A percentile compares a stretch with the other conserved stretches of the same genome.
Evolutionary conservation across 92 coral and sea anemone species (phyloP).

Genomic region (Heliopora coerulea): DNA sequence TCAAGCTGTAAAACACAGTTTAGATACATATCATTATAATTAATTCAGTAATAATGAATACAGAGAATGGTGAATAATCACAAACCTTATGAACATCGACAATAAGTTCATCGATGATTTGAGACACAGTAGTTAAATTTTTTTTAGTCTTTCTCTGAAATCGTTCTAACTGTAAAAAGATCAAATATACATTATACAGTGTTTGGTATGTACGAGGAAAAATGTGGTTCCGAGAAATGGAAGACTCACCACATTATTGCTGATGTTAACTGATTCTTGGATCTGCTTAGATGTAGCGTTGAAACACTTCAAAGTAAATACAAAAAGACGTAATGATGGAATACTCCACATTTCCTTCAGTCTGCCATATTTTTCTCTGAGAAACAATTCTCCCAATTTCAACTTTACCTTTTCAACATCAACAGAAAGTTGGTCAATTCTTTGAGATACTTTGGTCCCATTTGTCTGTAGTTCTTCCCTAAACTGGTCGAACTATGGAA

Average conservation of each 20-base stretch:
- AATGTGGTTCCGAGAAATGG: no score
- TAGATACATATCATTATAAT: background rate
- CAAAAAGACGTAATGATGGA: no score
- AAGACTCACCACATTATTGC: background rate
- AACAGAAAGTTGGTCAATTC: background rate
- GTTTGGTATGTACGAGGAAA: no score
- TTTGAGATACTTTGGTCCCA: background rate
- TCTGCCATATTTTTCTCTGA: no score
- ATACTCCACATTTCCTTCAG: no score
- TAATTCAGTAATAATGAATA: no score
- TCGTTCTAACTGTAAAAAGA: background rate
- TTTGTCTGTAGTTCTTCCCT: background rate
- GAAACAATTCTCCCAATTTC: no score
- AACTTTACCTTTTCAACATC: background rate
- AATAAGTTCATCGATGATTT: background rate
- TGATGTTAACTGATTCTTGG: background rate
- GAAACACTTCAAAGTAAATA: background rate
- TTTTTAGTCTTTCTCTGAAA: background rate
- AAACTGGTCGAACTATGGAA: background rate
- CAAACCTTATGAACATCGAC: background rate
- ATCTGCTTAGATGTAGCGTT: background rate
- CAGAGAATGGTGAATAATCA: background rate
- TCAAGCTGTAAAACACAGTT: background rate
- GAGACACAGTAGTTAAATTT: background rate
- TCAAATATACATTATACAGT: background rate